These are phyloP conservation scores for Macrosteles quadrilineatus DNA, from an alignment of 1,140 invertebrate species.

Conservation along the genomic window DNA sequence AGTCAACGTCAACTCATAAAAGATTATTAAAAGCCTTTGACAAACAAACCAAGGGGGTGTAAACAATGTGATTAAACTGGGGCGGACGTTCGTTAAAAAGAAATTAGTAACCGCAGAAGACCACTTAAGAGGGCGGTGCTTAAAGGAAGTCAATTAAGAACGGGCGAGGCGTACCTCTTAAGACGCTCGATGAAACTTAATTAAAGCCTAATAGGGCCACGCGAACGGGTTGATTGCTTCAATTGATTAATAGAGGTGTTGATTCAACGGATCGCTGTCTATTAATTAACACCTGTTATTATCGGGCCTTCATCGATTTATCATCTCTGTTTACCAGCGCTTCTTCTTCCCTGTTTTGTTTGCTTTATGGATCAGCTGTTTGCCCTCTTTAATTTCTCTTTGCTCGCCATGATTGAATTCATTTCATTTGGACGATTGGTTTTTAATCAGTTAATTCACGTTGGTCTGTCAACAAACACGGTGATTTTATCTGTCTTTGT, in stretches of 20 bases:
- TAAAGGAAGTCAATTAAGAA: constrained; percentile 19
- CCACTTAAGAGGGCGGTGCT: constrained; percentile 9
- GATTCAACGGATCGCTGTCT: neutral
- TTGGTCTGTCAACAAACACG: no score
- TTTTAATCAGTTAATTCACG: constrained; percentile 19
- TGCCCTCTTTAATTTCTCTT: constrained; percentile 21
- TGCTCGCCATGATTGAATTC: constrained; percentile 7
- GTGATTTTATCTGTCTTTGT: no score
- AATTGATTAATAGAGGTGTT: constrained; percentile 21
- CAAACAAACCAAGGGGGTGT: constrained; percentile 3
- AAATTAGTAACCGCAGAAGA: constrained; percentile 29
- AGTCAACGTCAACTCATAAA: no score
- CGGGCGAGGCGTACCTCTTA: neutral
- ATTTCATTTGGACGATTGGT: constrained; percentile 18
- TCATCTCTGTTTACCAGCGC: constrained; percentile 4
- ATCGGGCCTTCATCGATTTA: constrained; percentile 18
- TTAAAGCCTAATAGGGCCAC: constrained; percentile 11
- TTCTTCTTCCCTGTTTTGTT: neutral
- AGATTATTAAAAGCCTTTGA: constrained; percentile 17
- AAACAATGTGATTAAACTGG: constrained; percentile 16
- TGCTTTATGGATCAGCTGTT: constrained; percentile 21
- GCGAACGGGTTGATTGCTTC: constrained; percentile 7
- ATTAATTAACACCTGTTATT: constrained; percentile 25
- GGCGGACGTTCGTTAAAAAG: constrained; percentile 20
- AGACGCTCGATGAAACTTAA: constrained; percentile 21